phyloP scores from a whole-genome alignment of 2,113 vertebrate species.

The Leuciscus idus region DNA sequence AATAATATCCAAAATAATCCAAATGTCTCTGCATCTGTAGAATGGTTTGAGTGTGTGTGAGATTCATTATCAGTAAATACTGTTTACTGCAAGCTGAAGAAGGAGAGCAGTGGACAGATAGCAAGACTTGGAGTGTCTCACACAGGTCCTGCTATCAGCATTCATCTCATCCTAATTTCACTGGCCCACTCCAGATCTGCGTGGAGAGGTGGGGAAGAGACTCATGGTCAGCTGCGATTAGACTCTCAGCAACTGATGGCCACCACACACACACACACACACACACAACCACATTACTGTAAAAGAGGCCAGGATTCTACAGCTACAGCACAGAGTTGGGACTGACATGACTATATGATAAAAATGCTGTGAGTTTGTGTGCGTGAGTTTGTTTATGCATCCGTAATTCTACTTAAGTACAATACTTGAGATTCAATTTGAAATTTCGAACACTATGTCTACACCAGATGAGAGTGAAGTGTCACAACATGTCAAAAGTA shows the following conservation, averaged over 20 bases:
- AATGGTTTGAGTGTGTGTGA: too few species aligned
- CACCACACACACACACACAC: neutral
- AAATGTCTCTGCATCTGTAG: neutral
- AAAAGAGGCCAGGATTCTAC: neutral
- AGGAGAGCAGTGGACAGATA: slow-evolving; percentile 1
- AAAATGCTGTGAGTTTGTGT: neutral
- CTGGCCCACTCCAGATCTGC: slow-evolving; percentile 21
- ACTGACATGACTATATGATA: slow-evolving; percentile 17
- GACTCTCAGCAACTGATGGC: slow-evolving; percentile 1
- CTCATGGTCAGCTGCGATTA: slow-evolving; percentile 39
- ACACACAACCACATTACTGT: neutral
- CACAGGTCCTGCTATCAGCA: slow-evolving; percentile 16
- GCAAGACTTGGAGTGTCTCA: slow-evolving; percentile 8
- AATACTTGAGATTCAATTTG: slow-evolving; percentile 6
- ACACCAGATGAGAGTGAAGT: neutral
- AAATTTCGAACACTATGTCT: slow-evolving; percentile 1
- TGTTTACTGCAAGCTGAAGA: neutral
- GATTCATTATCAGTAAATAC: slow-evolving; percentile 11
- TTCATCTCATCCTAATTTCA: slow-evolving; percentile 38
- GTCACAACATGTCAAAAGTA: neutral
- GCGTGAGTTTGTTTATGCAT: slow-evolving; percentile 3
- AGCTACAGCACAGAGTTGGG: neutral
- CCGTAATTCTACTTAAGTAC: slow-evolving; percentile 2
- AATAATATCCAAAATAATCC: neutral
- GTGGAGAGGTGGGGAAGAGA: slow-evolving; percentile 7